Percentiles rank a stretch among this genome's conserved stretches.
Evolutionary conservation across 2,113 vertebrate genomes (phyloP).

Genomic region (Prochilodus magdalenae): DNA sequence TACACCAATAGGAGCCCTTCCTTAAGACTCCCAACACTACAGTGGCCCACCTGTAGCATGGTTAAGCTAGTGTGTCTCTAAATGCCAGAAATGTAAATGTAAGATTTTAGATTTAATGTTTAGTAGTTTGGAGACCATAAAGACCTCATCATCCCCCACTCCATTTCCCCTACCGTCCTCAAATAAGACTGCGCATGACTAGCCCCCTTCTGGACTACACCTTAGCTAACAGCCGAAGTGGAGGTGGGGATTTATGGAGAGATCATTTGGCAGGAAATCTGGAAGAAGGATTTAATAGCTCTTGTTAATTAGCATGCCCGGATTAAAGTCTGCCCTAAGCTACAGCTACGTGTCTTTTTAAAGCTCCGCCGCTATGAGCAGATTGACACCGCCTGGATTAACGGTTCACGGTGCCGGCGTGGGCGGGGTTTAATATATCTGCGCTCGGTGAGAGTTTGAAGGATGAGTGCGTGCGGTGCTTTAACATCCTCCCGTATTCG

Average conservation of each 20-base stretch:
- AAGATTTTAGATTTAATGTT: too few species aligned
- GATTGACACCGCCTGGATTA: not conserved
- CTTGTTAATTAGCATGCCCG: conserved; percentile 10
- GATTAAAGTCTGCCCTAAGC: conserved; percentile 7
- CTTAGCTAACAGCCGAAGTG: too few species aligned
- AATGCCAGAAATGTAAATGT: too few species aligned
- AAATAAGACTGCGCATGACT: too few species aligned
- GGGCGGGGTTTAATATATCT: not conserved
- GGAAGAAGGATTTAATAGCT: not conserved
- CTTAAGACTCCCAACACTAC: too few species aligned
- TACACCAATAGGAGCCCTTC: too few species aligned
- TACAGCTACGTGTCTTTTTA: not conserved
- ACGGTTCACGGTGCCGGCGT: not conserved
- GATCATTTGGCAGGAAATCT: not conserved
- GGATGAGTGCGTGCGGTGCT: not conserved
- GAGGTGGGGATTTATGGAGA: not conserved
- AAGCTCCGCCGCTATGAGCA: not conserved
- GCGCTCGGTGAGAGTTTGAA: conserved; percentile 48
- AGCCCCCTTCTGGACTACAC: too few species aligned
- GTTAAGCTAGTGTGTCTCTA: too few species aligned
- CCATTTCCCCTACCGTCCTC: too few species aligned
- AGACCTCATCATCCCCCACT: too few species aligned
- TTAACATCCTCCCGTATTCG: not conserved
- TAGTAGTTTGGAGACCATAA: too few species aligned
- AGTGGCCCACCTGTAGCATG: too few species aligned